phyloP scores from a whole-genome alignment of 2,797 vertebrate species.

The Pelochelys cantorii region DNA sequence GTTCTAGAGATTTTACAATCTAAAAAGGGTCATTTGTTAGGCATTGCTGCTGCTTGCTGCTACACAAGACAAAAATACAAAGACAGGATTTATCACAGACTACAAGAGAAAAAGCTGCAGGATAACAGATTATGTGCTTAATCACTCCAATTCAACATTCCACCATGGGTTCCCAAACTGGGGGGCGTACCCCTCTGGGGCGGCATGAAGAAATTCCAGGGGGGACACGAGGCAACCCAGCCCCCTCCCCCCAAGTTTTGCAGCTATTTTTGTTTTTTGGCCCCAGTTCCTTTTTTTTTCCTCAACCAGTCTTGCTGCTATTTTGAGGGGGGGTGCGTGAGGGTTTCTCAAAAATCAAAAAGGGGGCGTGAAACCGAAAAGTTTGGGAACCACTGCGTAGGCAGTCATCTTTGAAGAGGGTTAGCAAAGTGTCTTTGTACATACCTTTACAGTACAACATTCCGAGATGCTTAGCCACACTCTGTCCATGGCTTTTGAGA shows the following conservation, averaged over 20 bases:
- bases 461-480: background rate
- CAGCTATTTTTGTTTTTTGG: no score
- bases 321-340: no score
- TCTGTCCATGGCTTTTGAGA: background rate
- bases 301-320: no score
- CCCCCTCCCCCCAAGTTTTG: no score
- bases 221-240: no score
- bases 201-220: no score
- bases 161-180: background rate
- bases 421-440: conserved; percentile 28
- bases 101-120: background rate
- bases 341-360: no score
- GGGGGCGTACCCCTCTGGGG: no score
- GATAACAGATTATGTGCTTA: background rate
- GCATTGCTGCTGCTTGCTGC: conserved; percentile 28
- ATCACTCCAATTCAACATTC: conserved; percentile 21
- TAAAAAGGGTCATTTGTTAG: conserved; percentile 64
- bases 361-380: no score
- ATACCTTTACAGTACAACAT: conserved; percentile 11
- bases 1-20: conserved; percentile 26
- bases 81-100: background rate
- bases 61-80: conserved; percentile 32
- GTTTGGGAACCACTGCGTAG: background rate
- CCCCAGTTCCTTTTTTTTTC: no score
- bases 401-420: background rate